A percentile compares a stretch with the other conserved stretches of the same genome.
Conservation (phyloP, 1,140 invertebrate genomes). For the Platorchestia sp. region DNA sequence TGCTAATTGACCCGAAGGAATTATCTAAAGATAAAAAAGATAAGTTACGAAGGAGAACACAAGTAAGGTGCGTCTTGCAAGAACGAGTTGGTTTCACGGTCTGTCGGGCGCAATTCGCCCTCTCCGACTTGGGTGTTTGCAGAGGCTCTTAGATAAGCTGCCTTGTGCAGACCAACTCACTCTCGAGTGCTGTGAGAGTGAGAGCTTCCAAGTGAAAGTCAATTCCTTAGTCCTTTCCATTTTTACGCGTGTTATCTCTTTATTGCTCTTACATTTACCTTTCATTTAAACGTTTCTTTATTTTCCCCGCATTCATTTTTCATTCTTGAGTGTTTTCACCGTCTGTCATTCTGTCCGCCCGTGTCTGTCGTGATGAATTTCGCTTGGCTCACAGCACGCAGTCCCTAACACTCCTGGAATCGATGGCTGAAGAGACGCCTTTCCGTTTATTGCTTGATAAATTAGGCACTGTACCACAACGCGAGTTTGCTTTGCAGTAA, state of each 20-base stretch:
- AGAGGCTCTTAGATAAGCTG: conserved; percentile 6
- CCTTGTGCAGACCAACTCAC: neutral
- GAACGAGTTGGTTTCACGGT: neutral
- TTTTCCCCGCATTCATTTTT: neutral
- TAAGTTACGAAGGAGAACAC: neutral
- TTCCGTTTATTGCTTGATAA: neutral
- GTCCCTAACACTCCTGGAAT: neutral
- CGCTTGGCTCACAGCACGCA: neutral
- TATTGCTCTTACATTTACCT: neutral
- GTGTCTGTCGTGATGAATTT: neutral
- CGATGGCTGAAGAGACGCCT: no score
- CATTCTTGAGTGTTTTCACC: neutral
- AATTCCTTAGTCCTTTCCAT: neutral
- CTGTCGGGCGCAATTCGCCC: neutral
- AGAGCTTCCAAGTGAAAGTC: neutral
- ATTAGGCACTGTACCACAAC: neutral
- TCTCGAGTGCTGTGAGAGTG: neutral
- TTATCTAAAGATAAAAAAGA: neutral
- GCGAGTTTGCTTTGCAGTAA: neutral
- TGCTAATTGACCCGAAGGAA: neutral
- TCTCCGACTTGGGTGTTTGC: neutral
- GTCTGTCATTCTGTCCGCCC: neutral
- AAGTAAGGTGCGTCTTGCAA: neutral
- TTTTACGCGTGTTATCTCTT: neutral
- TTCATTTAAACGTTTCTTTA: neutral